phyloP scores from a whole-genome alignment of 2,797 vertebrate species.

The Lophius americanus region DNA sequence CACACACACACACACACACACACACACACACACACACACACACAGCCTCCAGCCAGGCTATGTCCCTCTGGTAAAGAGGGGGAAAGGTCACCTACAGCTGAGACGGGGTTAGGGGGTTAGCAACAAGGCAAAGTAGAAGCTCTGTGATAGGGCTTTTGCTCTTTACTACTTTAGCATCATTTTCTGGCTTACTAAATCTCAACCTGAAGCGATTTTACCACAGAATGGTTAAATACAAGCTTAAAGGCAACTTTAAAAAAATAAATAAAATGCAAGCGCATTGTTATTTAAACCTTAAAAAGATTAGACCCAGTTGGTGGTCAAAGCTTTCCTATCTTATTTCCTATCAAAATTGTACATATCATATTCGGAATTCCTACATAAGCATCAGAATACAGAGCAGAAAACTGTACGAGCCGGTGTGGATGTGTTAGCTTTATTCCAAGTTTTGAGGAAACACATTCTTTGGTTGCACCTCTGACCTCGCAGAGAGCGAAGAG shows the following conservation, averaged over 20 bases:
- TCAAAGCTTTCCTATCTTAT: neutral
- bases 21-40: slow-evolving; percentile 33
- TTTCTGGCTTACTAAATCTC: neutral
- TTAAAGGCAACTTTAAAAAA: neutral
- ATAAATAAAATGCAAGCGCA: neutral
- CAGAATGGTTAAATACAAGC: neutral
- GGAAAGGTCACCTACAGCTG: slow-evolving; percentile 66
- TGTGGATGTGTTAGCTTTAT: slow-evolving; percentile 58
- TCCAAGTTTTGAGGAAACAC: slow-evolving; percentile 72
- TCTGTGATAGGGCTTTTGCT: neutral
- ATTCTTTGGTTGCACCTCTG: slow-evolving; percentile 76
- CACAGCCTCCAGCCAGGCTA: slow-evolving; percentile 68
- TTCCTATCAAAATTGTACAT: neutral
- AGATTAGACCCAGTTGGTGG: neutral
- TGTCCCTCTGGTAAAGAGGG: slow-evolving; percentile 55
- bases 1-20: slow-evolving; percentile 41
- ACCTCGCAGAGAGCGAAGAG: slow-evolving; percentile 66
- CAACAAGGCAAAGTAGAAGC: slow-evolving; percentile 45
- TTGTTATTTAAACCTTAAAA: too few species aligned
- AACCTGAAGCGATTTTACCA: neutral
- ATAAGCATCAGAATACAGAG: slow-evolving; percentile 7
- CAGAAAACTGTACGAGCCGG: slow-evolving; percentile 55
- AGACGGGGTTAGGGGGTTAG: slow-evolving; percentile 39
- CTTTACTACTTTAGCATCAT: slow-evolving; percentile 3
- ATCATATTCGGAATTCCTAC: slow-evolving; percentile 5